Evolutionary conservation across 2,113 vertebrate genomes (phyloP).

Genomic region (Ailuropoda melanoleuca): DNA sequence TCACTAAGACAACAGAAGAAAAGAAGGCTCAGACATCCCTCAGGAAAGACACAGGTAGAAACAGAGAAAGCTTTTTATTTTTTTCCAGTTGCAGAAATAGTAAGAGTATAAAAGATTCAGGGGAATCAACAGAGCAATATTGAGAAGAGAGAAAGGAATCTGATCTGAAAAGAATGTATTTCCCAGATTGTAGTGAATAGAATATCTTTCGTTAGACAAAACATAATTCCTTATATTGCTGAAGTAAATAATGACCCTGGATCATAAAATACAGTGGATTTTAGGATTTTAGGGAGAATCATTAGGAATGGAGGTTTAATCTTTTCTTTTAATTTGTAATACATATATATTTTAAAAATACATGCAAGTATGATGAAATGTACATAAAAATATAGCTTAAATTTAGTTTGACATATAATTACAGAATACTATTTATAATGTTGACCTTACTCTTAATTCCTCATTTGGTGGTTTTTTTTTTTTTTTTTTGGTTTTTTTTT

Average conservation of each 20-base stretch:
- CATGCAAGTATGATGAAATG: neutral
- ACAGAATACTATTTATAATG: neutral
- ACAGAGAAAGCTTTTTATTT: no score
- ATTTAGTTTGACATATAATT: neutral
- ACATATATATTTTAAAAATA: neutral
- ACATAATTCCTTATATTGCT: neutral
- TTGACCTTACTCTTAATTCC: neutral
- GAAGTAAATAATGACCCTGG: neutral
- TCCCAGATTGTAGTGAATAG: neutral
- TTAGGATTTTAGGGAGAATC: neutral
- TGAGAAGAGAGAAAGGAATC: neutral
- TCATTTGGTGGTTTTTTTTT: neutral
- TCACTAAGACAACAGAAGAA: neutral
- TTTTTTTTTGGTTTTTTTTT: no score
- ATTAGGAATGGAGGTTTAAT: neutral
- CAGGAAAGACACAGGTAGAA: no score
- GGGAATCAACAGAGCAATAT: neutral
- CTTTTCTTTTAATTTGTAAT: neutral
- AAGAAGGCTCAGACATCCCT: no score
- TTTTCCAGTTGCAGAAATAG: no score
- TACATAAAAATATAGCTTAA: neutral
- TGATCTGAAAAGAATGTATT: neutral
- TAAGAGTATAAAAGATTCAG: neutral
- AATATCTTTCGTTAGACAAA: neutral
- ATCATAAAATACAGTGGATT: neutral